Conservation (phyloP, 1,140 invertebrate genomes). For the Diplogasteroides magnus region DNA sequence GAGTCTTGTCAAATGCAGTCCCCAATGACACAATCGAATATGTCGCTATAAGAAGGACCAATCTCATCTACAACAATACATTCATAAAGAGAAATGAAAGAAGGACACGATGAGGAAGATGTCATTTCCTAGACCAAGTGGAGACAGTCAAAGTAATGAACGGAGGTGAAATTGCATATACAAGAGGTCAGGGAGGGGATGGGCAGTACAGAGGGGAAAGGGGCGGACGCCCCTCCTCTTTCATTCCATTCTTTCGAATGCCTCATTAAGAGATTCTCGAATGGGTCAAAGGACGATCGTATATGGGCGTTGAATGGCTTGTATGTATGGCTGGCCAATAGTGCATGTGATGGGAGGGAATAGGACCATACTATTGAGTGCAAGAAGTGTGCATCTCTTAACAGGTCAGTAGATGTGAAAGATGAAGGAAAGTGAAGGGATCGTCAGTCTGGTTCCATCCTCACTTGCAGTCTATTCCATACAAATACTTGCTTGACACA, state of each 20-base stretch:
- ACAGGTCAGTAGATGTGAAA: background rate
- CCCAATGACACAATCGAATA: background rate
- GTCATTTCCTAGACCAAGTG: no score
- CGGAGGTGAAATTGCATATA: background rate
- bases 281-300: no score
- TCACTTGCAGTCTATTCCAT: background rate
- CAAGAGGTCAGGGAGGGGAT: background rate
- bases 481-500: background rate
- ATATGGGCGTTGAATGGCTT: no score
- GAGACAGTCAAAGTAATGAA: background rate
- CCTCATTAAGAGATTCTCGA: no score
- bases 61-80: background rate
- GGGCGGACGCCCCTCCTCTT: no score
- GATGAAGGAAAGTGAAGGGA: background rate
- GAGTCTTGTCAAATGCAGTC: conserved; percentile 23
- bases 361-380: no score
- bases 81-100: background rate
- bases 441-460: background rate
- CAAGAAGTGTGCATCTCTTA: background rate
- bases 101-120: background rate
- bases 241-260: no score
- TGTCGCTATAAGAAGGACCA: background rate
- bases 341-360: no score
- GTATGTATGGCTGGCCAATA: no score
- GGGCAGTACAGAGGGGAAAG: no score